Percentiles rank a stretch among this genome's conserved stretches.
Evolutionary conservation across 2,797 vertebrate species (phyloP).

Genomic region (Phataginus tricuspis): DNA sequence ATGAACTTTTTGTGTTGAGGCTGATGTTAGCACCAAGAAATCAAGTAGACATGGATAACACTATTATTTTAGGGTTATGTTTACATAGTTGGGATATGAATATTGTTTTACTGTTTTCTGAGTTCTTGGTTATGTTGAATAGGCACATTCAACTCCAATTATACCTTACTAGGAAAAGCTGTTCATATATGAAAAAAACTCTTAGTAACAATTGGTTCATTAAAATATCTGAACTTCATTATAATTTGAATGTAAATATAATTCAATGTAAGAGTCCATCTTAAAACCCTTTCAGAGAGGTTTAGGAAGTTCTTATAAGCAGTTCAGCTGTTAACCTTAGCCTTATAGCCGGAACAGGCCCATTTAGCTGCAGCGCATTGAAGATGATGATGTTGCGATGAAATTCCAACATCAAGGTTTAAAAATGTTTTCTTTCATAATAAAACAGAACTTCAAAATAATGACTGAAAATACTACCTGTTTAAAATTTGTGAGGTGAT

Average conservation of each 20-base stretch:
- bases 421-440: conserved; percentile 5
- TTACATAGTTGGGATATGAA: neutral
- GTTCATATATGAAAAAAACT: neutral
- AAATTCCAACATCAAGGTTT: neutral
- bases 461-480: neutral
- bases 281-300: neutral
- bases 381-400: neutral
- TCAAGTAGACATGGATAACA: neutral
- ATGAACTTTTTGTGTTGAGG: neutral
- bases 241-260: neutral
- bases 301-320: neutral
- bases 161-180: conserved; percentile 4
- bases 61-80: neutral
- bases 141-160: neutral
- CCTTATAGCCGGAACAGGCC: neutral
- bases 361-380: neutral
- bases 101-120: neutral
- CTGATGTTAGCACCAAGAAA: conserved; percentile 47
- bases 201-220: conserved; percentile 16
- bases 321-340: neutral
- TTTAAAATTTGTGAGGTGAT: neutral
- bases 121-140: neutral
- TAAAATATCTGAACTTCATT: conserved; percentile 27
- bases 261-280: neutral
- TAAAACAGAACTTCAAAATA: neutral